Percentiles rank a stretch among this genome's conserved stretches.
Evolutionary conservation across 2,113 vertebrate species (phyloP).

Genomic region (Nibea coibor): DNA sequence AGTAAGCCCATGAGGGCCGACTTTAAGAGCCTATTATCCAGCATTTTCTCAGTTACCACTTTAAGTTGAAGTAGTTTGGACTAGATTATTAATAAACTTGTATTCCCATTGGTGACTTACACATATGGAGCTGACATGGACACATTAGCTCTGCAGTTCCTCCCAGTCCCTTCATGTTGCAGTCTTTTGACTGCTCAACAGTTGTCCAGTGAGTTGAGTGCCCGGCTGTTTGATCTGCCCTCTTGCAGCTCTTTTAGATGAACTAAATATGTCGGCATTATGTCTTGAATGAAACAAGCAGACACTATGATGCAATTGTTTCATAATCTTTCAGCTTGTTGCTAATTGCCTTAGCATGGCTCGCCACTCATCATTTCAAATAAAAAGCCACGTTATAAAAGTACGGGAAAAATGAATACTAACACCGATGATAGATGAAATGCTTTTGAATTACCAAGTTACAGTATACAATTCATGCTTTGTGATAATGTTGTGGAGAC

Average conservation of each 20-base stretch:
- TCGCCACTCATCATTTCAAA: too few relatives aligned
- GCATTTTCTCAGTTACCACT: not conserved
- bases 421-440: too few relatives aligned
- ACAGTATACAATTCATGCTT: too few relatives aligned
- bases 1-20: slow-evolving; percentile 6
- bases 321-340: not conserved
- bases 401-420: too few relatives aligned
- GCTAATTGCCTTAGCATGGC: not conserved
- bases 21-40: not conserved
- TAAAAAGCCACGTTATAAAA: too few relatives aligned
- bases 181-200: slow-evolving; percentile 14
- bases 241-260: not conserved
- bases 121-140: slow-evolving; percentile 1
- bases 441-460: too few relatives aligned
- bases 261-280: not conserved
- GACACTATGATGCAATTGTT: not conserved
- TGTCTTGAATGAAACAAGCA: not conserved
- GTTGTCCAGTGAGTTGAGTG: slow-evolving; percentile 1
- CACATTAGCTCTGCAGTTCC: not conserved
- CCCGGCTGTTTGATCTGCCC: not conserved
- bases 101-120: not conserved
- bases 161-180: not conserved
- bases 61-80: slow-evolving; percentile 3
- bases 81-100: not conserved
- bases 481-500: too few relatives aligned